phyloP scores from a whole-genome alignment of 2,797 vertebrate species.

The Pagetopsis macropterus region DNA sequence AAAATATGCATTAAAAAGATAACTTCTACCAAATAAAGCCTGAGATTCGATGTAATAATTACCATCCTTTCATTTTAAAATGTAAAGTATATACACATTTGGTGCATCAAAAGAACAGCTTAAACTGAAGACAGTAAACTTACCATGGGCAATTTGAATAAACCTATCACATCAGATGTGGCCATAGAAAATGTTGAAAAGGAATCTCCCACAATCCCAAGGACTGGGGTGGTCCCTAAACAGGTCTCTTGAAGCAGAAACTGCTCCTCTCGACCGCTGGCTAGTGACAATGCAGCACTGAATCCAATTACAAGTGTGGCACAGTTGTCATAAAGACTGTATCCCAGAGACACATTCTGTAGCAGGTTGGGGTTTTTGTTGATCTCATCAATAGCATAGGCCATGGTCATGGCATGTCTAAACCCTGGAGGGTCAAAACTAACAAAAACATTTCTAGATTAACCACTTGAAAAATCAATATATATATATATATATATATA shows the following conservation, averaged over 20 bases:
- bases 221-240: slow-evolving; percentile 49
- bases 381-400: slow-evolving; percentile 79
- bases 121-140: slow-evolving; percentile 16
- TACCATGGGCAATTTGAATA: slow-evolving; percentile 64
- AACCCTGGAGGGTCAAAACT: slow-evolving; percentile 65
- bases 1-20: background rate
- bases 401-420: slow-evolving; percentile 78
- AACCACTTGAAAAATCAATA: background rate
- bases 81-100: background rate
- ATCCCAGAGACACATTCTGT: slow-evolving; percentile 81
- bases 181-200: slow-evolving; percentile 61
- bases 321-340: slow-evolving; percentile 82
- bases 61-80: background rate
- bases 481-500: background rate
- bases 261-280: slow-evolving; percentile 55
- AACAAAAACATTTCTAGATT: slow-evolving; percentile 1
- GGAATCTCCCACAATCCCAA: slow-evolving; percentile 67
- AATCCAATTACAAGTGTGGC: slow-evolving; percentile 73
- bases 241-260: slow-evolving; percentile 49
- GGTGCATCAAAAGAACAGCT: background rate
- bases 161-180: slow-evolving; percentile 52
- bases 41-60: background rate
- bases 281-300: slow-evolving; percentile 72
- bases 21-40: background rate
- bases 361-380: slow-evolving; percentile 76